Evolutionary conservation across 1,140 invertebrate genomes (phyloP).

Genomic region (Diachasma alloeum): DNA sequence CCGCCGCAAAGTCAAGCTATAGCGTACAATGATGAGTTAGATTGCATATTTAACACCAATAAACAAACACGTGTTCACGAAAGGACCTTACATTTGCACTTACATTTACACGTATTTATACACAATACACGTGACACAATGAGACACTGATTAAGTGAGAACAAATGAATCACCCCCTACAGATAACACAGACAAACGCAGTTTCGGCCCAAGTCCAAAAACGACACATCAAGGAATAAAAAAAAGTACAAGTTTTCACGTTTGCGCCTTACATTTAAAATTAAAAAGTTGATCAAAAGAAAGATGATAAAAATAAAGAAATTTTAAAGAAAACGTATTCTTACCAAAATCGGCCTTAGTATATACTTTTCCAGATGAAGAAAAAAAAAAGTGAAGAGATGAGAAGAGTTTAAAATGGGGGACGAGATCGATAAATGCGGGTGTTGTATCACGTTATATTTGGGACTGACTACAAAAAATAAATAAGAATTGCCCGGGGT

Average conservation of each 20-base stretch:
- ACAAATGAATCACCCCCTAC: constrained; percentile 17
- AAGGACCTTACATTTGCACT: background rate
- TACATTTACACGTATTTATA: background rate
- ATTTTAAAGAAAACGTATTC: constrained; percentile 61
- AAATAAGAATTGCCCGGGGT: constrained; percentile 21
- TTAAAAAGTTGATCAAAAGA: constrained; percentile 7
- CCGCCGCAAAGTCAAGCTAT: background rate
- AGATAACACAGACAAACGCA: constrained; percentile 38
- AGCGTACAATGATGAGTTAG: constrained; percentile 2
- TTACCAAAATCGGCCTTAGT: constrained; percentile 64
- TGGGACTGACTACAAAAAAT: constrained; percentile 33
- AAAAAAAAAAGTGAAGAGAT: constrained; percentile 28
- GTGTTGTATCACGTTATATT: background rate
- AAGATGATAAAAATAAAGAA: constrained; percentile 10
- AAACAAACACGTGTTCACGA: constrained; percentile 7
- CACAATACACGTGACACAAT: background rate
- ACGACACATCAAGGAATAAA: constrained; percentile 63
- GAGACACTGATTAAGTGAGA: background rate
- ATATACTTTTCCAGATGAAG: constrained; percentile 58
- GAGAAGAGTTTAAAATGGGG: constrained; percentile 28
- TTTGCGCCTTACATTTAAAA: constrained; percentile 63
- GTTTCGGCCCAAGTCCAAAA: constrained; percentile 59
- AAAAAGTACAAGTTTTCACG: constrained; percentile 64
- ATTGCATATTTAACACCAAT: constrained; percentile 16
- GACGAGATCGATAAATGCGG: background rate